phyloP scores from a whole-genome alignment of 2,888 invertebrate genomes.

The Dyspetes luteomarginatus region DNA sequence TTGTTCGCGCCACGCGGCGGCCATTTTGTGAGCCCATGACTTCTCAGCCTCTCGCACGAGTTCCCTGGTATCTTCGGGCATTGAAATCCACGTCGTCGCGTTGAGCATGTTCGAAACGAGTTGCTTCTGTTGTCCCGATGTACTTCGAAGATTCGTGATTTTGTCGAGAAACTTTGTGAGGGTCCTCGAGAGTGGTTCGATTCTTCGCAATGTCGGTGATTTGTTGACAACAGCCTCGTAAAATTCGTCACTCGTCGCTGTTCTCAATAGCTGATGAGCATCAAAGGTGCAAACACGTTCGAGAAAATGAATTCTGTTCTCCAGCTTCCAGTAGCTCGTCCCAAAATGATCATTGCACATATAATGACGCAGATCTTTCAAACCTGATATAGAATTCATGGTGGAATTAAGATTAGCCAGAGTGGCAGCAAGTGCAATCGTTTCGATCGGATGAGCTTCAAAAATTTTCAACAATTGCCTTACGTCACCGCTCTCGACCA shows the following conservation, averaged over 20 bases:
- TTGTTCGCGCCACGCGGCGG: neutral
- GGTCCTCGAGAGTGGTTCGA: slow-evolving; percentile 69
- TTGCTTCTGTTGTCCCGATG: neutral
- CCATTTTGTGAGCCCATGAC: slow-evolving; percentile 71
- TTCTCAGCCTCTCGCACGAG: slow-evolving; percentile 68
- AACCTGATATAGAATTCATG: slow-evolving; percentile 39
- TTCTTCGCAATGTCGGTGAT: slow-evolving; percentile 43
- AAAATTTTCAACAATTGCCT: slow-evolving; percentile 75
- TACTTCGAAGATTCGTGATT: slow-evolving; percentile 55
- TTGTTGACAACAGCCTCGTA: slow-evolving; percentile 64
- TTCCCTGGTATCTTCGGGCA: slow-evolving; percentile 72
- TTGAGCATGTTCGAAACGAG: slow-evolving; percentile 75
- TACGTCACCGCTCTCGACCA: slow-evolving; percentile 73
- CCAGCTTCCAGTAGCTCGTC: slow-evolving; percentile 72
- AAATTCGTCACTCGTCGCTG: slow-evolving; percentile 75
- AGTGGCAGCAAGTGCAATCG: slow-evolving; percentile 73
- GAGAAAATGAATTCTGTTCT: slow-evolving; percentile 71
- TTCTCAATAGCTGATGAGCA: slow-evolving; percentile 73
- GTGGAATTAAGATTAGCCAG: slow-evolving; percentile 66
- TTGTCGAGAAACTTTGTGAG: slow-evolving; percentile 70
- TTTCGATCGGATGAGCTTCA: slow-evolving; percentile 75
- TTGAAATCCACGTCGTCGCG: slow-evolving; percentile 72
- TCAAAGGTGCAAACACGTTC: slow-evolving; percentile 77
- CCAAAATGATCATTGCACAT: slow-evolving; percentile 73
- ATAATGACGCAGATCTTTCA: slow-evolving; percentile 67